phyloP scores from a whole-genome alignment of 1,140 invertebrate species.

The Zeugodacus cucurbitae region DNA sequence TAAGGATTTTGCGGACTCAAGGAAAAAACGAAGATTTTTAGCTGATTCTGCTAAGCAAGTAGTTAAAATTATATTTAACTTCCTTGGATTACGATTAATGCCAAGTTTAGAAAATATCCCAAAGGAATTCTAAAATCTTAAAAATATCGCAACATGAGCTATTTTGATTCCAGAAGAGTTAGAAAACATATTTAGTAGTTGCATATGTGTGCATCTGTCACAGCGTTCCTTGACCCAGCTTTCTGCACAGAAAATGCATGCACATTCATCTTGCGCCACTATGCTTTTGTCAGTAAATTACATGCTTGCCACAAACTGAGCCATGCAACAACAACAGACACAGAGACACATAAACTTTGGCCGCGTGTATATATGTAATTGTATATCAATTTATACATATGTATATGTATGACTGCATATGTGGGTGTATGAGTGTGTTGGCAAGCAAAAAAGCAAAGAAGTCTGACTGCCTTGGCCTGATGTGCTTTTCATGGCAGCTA shows the following conservation, averaged over 20 bases:
- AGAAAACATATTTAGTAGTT: background rate
- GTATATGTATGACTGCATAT: background rate
- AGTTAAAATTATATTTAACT: too few relatives aligned
- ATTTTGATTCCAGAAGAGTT: too few relatives aligned
- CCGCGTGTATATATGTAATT: background rate
- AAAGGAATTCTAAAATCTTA: too few relatives aligned
- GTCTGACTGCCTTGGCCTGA: constrained; percentile 15
- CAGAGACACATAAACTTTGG: background rate
- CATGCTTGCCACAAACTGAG: background rate
- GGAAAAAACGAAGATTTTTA: too few relatives aligned
- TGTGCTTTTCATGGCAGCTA: constrained; percentile 32
- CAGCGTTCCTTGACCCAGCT: constrained; percentile 20
- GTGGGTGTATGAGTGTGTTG: background rate
- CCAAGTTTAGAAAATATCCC: too few relatives aligned
- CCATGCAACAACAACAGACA: background rate
- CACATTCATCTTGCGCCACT: background rate
- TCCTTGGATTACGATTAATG: too few relatives aligned
- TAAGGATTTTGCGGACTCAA: too few relatives aligned
- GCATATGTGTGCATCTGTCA: background rate
- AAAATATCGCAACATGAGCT: too few relatives aligned
- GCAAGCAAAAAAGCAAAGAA: constrained; percentile 13
- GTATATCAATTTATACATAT: background rate
- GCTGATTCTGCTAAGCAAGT: too few relatives aligned
- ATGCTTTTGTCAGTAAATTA: background rate
- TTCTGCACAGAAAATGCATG: background rate